Base-by-base conservation (phyloP, 2,888 invertebrate genomes). In the Chalcis sispes region DNA sequence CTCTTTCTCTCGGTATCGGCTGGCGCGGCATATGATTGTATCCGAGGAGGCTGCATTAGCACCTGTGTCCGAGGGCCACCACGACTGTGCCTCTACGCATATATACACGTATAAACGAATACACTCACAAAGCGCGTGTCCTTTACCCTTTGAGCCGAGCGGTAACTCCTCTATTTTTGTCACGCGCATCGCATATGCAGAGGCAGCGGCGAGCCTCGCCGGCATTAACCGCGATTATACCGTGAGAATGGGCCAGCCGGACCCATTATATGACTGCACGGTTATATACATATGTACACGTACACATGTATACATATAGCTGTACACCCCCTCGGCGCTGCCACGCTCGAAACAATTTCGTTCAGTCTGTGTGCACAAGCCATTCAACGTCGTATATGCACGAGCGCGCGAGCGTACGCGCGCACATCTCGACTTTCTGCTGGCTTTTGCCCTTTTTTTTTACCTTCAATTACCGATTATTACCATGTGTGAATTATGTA, bases 121-220 rank as follows among this genome's bases (percentile, higher is more conserved):
- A 36, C 36, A n/a, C n/a, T n/a, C 42, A 13, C 15, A 2, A 18
- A 56, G 67, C 40, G 36, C 64, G 74, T 74, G 79, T 75, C 78
- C 78, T 78, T 78, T 76, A 67, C 74, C 78, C 62, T 67, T 64
- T 56, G 54, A 40, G 46, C 29, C 20, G 10, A 15, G n/a, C 32
- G 64, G 27, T 8, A 0, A 69, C 62, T 80, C 72, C 54, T 81
- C 73, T 81, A 79, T 80, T 81, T 81, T 79, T 79, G 81, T 81
- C 79, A 79, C 81, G 81, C 79, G 81, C 79, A 78, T 81, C 80
- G 72, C 40, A 23, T n/a, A n/a, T n/a, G n/a, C n/a, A n/a, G n/a
- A n/a, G n/a, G n/a, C n/a, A n/a, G n/a, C 65, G 75, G 67, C 65
- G 72, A 72, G 78, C 27, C 15, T 64, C n/a, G 62, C n/a, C 62